Base-by-base conservation (phyloP, 2,797 vertebrate genomes). In the Pygocentrus nattereri region DNA sequence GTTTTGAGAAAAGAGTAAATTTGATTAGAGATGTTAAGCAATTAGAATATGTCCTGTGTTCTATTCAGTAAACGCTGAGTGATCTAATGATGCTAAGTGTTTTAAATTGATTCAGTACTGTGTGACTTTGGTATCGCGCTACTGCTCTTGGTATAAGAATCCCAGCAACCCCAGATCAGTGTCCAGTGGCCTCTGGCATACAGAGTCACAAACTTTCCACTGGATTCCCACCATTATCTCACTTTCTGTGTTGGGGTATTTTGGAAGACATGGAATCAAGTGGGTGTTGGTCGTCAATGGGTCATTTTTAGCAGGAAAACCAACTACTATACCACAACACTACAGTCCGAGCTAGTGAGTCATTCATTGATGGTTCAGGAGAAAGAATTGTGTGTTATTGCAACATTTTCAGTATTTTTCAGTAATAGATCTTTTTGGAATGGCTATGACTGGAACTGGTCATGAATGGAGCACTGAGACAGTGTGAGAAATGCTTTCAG, bases 401-500 rank as follows among this genome's bases (percentile, higher is more conserved):
- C 52, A 74, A 58, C 21, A 59, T 74, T 59, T 74, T 67, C 34
- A 44, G 38, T n/a, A 41, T 15, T 23, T 67, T 19, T 52, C 70
- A 54, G 70, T n/a, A 56, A 72, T 7, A 44, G 41, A 25, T 72
- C 50, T 52, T 71, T 52, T 25, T 34, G n/a, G n/a, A n/a, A n/a
- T 52, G 44, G 71, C 69, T 34, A 19, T 72, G 70, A 54, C 70
- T 54, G 70, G 70, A 72, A 72, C 38, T 21, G 25, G 49, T 31
- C 52, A 31, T 13, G 49, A 56, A 30, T 23, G 27, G 27, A 18
- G 15, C 31, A 80, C 31, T 56, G 15, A 68, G 38, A 23, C 21
- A 47, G 7, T 68, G 34, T 67, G 61, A 81, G 79, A 80, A 74
- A 74, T 67, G 34, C 19, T 44, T 58, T 58, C n/a, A 19, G 71